Percentiles rank a stretch among this genome's conserved stretches.
Conservation (phyloP, 2,113 vertebrate species). For the Psephotus haematonotus region DNA sequence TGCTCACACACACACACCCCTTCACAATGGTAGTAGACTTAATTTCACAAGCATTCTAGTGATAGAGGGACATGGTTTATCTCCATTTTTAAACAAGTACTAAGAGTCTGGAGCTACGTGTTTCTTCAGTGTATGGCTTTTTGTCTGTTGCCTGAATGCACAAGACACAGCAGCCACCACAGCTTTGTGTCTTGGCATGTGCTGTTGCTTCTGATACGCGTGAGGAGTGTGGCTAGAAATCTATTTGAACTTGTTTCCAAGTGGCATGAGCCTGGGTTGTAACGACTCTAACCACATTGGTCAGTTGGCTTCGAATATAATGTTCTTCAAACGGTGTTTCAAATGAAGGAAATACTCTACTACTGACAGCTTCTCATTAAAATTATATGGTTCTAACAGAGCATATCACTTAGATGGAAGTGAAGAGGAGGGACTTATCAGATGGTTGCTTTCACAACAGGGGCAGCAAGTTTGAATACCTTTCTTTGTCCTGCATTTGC, state of each 20-base stretch:
- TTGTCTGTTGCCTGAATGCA: neutral
- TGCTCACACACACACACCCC: neutral
- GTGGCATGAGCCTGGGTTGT: neutral
- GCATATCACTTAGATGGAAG: neutral
- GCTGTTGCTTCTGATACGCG: rapidly evolving
- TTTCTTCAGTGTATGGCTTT: neutral
- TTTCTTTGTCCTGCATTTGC: neutral
- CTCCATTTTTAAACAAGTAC: neutral
- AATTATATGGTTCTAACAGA: neutral
- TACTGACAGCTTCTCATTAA: neutral
- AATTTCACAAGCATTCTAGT: neutral
- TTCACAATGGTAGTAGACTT: neutral
- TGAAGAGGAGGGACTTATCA: neutral
- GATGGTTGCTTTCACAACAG: neutral
- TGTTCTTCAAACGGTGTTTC: neutral
- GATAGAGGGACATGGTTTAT: neutral
- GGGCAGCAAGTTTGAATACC: neutral
- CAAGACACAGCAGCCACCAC: neutral
- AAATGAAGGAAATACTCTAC: neutral
- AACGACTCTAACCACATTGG: neutral
- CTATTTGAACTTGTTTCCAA: neutral
- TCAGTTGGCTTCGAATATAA: neutral
- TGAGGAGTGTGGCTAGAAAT: neutral
- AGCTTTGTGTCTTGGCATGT: neutral
- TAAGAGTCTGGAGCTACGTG: rapidly evolving